phyloP scores from a whole-genome alignment of 2,797 vertebrate species.

The Tiaroga cobitis region DNA sequence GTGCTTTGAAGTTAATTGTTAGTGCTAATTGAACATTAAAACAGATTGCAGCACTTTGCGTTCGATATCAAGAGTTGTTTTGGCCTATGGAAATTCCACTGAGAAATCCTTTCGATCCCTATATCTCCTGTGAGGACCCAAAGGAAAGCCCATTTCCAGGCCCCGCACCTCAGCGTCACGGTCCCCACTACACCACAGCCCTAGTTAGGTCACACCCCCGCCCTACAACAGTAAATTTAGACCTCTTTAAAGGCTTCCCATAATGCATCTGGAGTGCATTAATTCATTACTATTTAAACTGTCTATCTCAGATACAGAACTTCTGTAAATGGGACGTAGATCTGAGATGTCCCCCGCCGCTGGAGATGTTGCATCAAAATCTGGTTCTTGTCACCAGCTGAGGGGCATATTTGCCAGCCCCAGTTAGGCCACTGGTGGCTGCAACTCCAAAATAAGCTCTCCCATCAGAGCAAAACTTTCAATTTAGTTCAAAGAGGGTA shows the following conservation, averaged over 20 bases:
- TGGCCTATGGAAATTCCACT: slow-evolving; percentile 51
- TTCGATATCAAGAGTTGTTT: slow-evolving; percentile 21
- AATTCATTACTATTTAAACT: slow-evolving; percentile 80
- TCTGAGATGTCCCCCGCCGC: slow-evolving; percentile 79
- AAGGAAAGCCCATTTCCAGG: slow-evolving; percentile 65
- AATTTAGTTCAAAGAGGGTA: slow-evolving; percentile 67
- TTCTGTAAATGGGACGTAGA: slow-evolving; percentile 87
- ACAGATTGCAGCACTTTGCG: background rate
- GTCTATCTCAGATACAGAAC: slow-evolving; percentile 77
- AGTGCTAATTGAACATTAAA: background rate
- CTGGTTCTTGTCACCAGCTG: slow-evolving; percentile 77
- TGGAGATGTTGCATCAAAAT: slow-evolving; percentile 81
- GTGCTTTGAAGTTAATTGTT: background rate
- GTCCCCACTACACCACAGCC: slow-evolving; percentile 57
- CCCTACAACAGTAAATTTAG: slow-evolving; percentile 81
- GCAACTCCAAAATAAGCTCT: slow-evolving; percentile 79
- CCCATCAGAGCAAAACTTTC: slow-evolving; percentile 76
- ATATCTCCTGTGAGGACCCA: slow-evolving; percentile 64
- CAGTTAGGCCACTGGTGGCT: slow-evolving; percentile 80
- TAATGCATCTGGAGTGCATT: slow-evolving; percentile 82
- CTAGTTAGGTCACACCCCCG: slow-evolving; percentile 73
- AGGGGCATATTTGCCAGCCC: slow-evolving; percentile 78
- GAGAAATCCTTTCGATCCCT: slow-evolving; percentile 66
- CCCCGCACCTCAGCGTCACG: slow-evolving; percentile 54
- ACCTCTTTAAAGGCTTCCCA: slow-evolving; percentile 82